Conservation (phyloP, 2,888 invertebrate genomes). For the Eupithecia subumbrata region DNA sequence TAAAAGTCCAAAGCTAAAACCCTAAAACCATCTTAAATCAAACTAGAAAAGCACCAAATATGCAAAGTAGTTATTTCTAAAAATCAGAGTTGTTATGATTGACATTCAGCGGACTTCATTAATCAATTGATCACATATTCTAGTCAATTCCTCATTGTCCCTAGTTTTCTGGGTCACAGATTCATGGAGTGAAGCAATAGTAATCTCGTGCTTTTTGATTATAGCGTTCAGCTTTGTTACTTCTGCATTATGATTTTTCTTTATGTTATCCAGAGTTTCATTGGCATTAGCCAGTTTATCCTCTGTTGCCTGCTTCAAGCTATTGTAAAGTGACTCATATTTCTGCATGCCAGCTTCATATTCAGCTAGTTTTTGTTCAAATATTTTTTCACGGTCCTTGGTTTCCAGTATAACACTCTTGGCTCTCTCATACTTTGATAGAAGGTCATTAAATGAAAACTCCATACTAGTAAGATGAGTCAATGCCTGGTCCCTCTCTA, state of each 20-base stretch:
- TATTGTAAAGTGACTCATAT: slow-evolving; percentile 92
- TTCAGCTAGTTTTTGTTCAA: slow-evolving; percentile 86
- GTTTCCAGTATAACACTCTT: slow-evolving; percentile 81
- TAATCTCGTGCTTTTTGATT: slow-evolving; percentile 94
- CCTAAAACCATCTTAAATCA: slow-evolving; percentile 36
- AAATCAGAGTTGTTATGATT: slow-evolving; percentile 12
- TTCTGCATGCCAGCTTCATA: slow-evolving; percentile 87
- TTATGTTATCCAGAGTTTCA: slow-evolving; percentile 89
- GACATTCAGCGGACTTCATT: slow-evolving; percentile 69
- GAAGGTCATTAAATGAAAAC: slow-evolving; percentile 85
- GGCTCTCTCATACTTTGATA: slow-evolving; percentile 86
- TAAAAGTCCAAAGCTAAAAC: slow-evolving; percentile 26
- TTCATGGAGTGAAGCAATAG: slow-evolving; percentile 91
- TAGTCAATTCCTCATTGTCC: slow-evolving; percentile 94
- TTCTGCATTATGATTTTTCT: slow-evolving; percentile 90
- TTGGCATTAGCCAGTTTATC: slow-evolving; percentile 89
- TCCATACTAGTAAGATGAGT: slow-evolving; percentile 85
- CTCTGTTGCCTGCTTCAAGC: slow-evolving; percentile 93
- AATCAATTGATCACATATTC: slow-evolving; percentile 97
- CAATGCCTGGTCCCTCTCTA: slow-evolving; percentile 84
- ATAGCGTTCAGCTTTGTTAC: slow-evolving; percentile 92
- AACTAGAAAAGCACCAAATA: slow-evolving; percentile 44
- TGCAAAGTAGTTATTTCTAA: slow-evolving; percentile 31
- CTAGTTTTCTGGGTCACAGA: slow-evolving; percentile 93
- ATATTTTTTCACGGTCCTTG: slow-evolving; percentile 86